phyloP scores from a whole-genome alignment of 2,888 invertebrate species.

The Gerris lacustris region DNA sequence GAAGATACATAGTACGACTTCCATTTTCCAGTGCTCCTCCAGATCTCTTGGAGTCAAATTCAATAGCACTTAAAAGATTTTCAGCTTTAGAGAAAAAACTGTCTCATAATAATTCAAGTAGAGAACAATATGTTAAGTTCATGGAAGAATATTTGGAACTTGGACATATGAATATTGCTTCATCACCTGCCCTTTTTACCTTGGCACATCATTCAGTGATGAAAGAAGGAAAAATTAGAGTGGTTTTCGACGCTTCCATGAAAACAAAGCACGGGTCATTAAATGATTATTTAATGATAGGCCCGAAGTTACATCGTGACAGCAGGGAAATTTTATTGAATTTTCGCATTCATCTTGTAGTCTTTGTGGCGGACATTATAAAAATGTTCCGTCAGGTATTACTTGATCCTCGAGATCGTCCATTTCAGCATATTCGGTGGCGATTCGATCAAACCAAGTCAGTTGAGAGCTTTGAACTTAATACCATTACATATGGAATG shows the following conservation, averaged over 20 bases:
- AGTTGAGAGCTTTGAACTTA: constrained; percentile 22
- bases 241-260: constrained; percentile 30
- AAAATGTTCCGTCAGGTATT: constrained; percentile 30
- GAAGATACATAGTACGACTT: constrained; percentile 17
- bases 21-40: constrained; percentile 10
- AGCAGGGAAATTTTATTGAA: constrained; percentile 25
- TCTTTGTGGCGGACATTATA: constrained; percentile 29
- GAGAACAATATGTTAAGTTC: constrained; percentile 22
- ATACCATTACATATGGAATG: constrained; percentile 17
- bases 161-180: constrained; percentile 25
- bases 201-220: constrained; percentile 28
- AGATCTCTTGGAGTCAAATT: constrained; percentile 14
- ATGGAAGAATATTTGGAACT: constrained; percentile 27
- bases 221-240: constrained; percentile 26
- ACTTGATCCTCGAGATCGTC: constrained; percentile 21
- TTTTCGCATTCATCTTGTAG: constrained; percentile 26
- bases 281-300: constrained; percentile 27
- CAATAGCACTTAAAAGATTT: constrained; percentile 15
- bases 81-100: constrained; percentile 17
- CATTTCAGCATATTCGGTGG: constrained; percentile 28
- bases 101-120: background rate
- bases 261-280: constrained; percentile 20
- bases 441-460: constrained; percentile 15
- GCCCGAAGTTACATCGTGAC: constrained; percentile 30
- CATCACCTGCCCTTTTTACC: background rate